A percentile compares a stretch with the other conserved stretches of the same genome.
phyloP scores from a whole-genome alignment of 2,888 invertebrate species.

The Phytoseiulus persimilis region DNA sequence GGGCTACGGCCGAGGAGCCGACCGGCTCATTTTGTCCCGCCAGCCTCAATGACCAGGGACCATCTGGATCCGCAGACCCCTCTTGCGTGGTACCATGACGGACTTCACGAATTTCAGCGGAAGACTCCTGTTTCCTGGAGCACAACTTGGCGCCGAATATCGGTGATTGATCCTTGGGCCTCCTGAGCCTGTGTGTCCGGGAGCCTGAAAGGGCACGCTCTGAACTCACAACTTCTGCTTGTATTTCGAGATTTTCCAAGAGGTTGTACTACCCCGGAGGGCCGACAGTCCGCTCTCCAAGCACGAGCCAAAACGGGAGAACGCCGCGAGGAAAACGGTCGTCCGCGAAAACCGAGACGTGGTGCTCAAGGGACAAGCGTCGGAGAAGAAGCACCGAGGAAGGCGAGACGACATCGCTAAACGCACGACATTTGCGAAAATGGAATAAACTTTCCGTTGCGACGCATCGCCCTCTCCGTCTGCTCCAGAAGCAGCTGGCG shows the following conservation, averaged over 20 bases:
- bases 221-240: too few relatives aligned
- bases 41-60: too few relatives aligned
- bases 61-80: too few relatives aligned
- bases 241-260: neutral
- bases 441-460: neutral
- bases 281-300: neutral
- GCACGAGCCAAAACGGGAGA: neutral
- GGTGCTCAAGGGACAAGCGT: neutral
- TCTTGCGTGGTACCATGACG: too few relatives aligned
- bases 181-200: neutral
- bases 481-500: neutral
- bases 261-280: neutral
- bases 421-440: neutral
- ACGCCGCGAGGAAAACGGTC: neutral
- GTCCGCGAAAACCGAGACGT: neutral
- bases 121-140: too few relatives aligned
- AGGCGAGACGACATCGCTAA: neutral
- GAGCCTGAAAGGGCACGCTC: too few relatives aligned
- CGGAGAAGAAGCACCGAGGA: neutral
- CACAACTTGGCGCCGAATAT: too few relatives aligned
- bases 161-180: too few relatives aligned
- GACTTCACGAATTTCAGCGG: too few relatives aligned
- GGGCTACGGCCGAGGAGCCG: neutral
- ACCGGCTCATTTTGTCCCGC: neutral
- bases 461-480: neutral